Percentiles rank a stretch among this genome's conserved stretches.
Conservation (phyloP, 2,888 invertebrate species). For the Odontomyia ornata region DNA sequence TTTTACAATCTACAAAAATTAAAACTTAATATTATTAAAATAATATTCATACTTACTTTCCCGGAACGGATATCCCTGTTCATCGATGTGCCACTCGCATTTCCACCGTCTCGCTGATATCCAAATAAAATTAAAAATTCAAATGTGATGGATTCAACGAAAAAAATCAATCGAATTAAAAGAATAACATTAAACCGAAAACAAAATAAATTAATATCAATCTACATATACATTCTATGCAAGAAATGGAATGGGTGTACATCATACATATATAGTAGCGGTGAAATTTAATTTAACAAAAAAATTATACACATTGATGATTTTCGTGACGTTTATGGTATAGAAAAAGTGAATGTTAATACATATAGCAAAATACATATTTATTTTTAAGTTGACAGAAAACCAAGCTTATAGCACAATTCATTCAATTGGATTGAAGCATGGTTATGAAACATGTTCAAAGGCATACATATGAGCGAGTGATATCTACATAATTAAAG, state of each 20-base stretch:
- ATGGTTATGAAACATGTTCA: background rate
- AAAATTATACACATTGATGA: constrained; percentile 61
- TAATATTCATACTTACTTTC: constrained; percentile 55
- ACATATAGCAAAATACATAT: background rate
- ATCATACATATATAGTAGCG: constrained; percentile 47
- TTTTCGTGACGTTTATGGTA: constrained; percentile 59
- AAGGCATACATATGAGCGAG: background rate
- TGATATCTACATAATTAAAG: background rate
- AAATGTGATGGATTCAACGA: constrained; percentile 53
- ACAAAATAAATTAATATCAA: constrained; percentile 11
- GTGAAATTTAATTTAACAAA: constrained; percentile 19
- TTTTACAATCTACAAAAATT: background rate
- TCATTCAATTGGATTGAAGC: background rate
- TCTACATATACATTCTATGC: constrained; percentile 15
- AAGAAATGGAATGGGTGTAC: constrained; percentile 45
- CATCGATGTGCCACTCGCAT: constrained; percentile 54
- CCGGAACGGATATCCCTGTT: constrained; percentile 56
- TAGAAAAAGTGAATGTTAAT: background rate
- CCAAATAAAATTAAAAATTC: constrained; percentile 57
- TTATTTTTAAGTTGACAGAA: background rate
- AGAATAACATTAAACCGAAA: constrained; percentile 34
- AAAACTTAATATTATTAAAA: background rate
- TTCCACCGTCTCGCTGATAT: constrained; percentile 54
- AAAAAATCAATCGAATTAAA: no score
- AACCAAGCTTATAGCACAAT: constrained; percentile 16